Percentiles rank a stretch among this genome's conserved stretches.
Evolutionary conservation across 2,113 vertebrate species (phyloP).

Genomic region (Micronycteris hirsuta): DNA sequence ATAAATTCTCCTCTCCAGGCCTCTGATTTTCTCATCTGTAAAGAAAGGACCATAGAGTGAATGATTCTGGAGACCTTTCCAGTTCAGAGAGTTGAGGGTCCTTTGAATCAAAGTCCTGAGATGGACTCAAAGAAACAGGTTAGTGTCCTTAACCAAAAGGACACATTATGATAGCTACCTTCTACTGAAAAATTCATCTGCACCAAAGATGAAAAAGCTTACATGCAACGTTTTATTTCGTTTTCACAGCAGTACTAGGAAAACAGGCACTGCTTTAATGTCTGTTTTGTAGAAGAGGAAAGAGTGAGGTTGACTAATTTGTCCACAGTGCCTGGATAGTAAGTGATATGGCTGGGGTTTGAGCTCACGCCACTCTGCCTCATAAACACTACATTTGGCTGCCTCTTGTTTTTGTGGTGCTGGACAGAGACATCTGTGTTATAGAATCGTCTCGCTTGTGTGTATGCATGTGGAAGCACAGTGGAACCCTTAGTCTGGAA

Average conservation of each 20-base stretch:
- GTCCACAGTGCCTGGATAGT: not conserved
- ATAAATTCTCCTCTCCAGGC: not conserved
- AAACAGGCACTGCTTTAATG: not conserved
- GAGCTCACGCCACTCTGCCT: not conserved
- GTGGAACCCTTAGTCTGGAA: not conserved
- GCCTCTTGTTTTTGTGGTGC: not conserved
- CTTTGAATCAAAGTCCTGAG: not conserved
- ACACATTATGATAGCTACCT: not conserved
- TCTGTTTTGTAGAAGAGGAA: not conserved
- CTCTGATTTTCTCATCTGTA: not conserved
- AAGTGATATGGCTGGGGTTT: not conserved
- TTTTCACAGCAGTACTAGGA: not conserved
- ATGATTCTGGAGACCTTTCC: not conserved
- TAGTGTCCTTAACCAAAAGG: not conserved
- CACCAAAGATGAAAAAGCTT: not conserved
- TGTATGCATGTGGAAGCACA: not conserved
- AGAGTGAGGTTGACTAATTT: not conserved
- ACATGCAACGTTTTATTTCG: not conserved
- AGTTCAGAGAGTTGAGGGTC: not conserved
- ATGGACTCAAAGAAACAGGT: not conserved
- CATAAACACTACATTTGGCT: not conserved
- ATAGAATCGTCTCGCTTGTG: not conserved
- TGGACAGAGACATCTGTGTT: not conserved
- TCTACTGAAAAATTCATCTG: not conserved
- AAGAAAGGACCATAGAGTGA: not conserved